phyloP scores from a whole-genome alignment of 2,888 invertebrate genomes.

The Melanargia galathea region DNA sequence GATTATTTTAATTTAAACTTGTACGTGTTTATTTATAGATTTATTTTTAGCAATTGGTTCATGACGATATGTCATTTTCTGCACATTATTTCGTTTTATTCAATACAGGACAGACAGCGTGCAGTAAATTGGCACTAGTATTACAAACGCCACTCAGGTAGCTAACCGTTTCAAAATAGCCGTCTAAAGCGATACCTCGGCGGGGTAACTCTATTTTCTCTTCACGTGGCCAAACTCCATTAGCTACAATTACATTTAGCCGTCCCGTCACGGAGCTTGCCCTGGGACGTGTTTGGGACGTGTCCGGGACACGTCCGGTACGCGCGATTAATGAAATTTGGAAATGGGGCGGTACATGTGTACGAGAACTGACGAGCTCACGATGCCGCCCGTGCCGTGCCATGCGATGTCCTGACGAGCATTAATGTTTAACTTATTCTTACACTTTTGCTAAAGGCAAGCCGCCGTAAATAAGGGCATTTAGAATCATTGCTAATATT shows the following conservation, averaged over 20 bases:
- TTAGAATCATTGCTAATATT: no score
- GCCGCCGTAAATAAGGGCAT: no score
- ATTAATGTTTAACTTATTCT: no score
- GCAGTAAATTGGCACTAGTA: constrained; percentile 4
- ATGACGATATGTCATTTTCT: no score
- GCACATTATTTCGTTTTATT: not conserved
- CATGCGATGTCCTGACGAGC: constrained; percentile 16
- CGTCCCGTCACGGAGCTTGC: constrained; percentile 36
- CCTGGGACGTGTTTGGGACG: constrained; percentile 31
- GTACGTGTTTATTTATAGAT: no score
- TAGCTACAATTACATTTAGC: constrained; percentile 39
- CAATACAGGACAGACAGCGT: not conserved
- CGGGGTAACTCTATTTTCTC: constrained; percentile 31
- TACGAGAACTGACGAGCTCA: constrained; percentile 32
- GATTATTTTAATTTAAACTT: no score
- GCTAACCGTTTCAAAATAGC: constrained; percentile 25
- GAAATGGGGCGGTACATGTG: constrained; percentile 37
- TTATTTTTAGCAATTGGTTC: no score
- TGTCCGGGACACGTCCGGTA: constrained; percentile 34
- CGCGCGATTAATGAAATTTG: constrained; percentile 43
- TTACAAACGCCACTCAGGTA: constrained; percentile 20
- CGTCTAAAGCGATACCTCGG: constrained; percentile 29
- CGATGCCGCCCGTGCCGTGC: constrained; percentile 20
- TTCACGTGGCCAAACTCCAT: constrained; percentile 33
- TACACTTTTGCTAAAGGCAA: no score